Base-by-base conservation (phyloP, 2,888 invertebrate genomes). In the Eugnorisma glareosa region DNA sequence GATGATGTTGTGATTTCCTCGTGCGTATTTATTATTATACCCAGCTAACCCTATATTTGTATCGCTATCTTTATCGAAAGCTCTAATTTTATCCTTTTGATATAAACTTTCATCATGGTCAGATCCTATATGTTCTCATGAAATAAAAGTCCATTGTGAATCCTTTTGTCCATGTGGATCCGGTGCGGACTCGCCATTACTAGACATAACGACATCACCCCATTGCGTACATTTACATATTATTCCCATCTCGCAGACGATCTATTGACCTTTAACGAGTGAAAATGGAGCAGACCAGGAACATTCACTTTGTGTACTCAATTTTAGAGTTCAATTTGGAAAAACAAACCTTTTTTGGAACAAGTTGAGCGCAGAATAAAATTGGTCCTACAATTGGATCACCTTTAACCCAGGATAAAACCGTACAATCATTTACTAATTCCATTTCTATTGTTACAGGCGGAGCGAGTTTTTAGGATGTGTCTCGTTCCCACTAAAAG, bases 381-480 rank as follows among this genome's bases (percentile, higher is more conserved):
- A 61, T 15, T 28, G 35, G 35, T 51, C 31, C 35, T 61, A 21
- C 59, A 31, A 18, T 31, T 61, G n/a, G 15, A 7, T 6, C 13
- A 64, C 24, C 37, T 40, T 63, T 15, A 63, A n/a, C 8, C 40
- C 18, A 24, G 5, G n/a, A 61, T 63, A 7, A 31, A 18, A 48
- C 2, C 40, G 5, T 59, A 24, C 10, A 43, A 21, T 54, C n/a
- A 43, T 37, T 81, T 68, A 80, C 75, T 67, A 78, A 57, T 45
- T 37, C 24, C 8, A 13, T 73, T 11, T 85, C 75, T 31, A 67
- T 96, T 97, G 94, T 98, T 98, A 28, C 97, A 99, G 99, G 97
- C 98, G 98, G 97, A 99, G 99, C 97, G 99, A 99, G 97, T 98
- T 99, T 96, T 97, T 99, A 96, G 99, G 99, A 97, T 99, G 99